These are phyloP conservation scores for Leucosticte australis DNA, from an alignment of 2,113 vertebrate genomes.

Conservation along the genomic window DNA sequence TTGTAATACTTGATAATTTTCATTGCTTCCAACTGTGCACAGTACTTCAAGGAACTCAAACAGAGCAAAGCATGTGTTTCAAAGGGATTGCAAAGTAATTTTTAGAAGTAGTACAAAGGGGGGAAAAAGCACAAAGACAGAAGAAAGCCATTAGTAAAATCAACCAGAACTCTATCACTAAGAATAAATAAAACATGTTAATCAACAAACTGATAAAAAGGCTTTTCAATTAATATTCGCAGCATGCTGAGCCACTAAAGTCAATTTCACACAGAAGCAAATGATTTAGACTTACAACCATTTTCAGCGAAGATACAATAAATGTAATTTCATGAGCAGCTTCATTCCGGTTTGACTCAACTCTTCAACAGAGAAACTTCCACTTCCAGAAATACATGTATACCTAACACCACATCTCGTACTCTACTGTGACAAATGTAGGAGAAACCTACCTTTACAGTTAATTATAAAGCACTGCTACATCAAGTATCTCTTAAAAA, in stretches of 20 bases:
- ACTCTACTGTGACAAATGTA: not conserved
- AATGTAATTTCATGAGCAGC: not conserved
- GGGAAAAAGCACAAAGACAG: not conserved
- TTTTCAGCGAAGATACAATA: not conserved
- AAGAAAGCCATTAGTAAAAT: not conserved
- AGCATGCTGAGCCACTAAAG: not conserved
- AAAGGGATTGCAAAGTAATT: not conserved
- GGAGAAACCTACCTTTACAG: not conserved
- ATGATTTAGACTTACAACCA: not conserved
- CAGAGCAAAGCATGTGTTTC: not conserved
- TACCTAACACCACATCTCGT: rapidly evolving
- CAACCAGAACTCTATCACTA: not conserved
- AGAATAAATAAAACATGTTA: not conserved
- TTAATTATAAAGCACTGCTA: not conserved
- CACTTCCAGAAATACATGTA: not conserved
- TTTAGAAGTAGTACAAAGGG: not conserved
- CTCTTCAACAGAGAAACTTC: not conserved
- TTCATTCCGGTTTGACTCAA: not conserved
- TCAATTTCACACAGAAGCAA: not conserved
- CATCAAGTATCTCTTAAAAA: not conserved
- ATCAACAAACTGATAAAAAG: not conserved
- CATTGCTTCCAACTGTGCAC: not conserved
- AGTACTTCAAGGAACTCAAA: not conserved
- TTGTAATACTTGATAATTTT: not conserved
- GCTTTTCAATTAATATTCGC: not conserved